These are phyloP conservation scores for Polymixis flavicincta DNA, from an alignment of 2,888 invertebrate species.

Conservation along the genomic window DNA sequence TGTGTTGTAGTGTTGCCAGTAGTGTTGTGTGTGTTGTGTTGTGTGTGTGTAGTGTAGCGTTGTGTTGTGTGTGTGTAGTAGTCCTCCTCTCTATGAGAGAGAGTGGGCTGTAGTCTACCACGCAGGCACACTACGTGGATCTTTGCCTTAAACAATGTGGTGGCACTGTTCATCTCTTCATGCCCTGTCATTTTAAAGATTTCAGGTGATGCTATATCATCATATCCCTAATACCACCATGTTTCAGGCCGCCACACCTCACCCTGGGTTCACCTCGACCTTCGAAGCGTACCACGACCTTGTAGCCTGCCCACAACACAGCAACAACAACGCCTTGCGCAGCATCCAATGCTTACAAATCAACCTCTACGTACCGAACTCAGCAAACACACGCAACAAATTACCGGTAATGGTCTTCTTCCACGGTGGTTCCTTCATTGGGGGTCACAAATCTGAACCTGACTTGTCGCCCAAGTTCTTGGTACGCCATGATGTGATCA, in stretches of 20 bases:
- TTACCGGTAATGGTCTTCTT: constrained; percentile 52
- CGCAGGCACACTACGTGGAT: too few relatives aligned
- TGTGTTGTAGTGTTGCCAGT: too few relatives aligned
- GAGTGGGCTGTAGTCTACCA: too few relatives aligned
- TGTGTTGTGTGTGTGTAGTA: too few relatives aligned
- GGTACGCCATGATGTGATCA: constrained; percentile 35
- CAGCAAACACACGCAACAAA: constrained; percentile 5
- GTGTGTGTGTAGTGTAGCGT: too few relatives aligned
- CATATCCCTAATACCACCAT: too few relatives aligned
- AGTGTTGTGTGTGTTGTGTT: too few relatives aligned
- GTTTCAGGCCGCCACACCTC: constrained; percentile 32
- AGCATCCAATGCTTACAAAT: constrained; percentile 49
- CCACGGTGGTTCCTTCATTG: constrained; percentile 42
- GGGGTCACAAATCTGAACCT: background rate
- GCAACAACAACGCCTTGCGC: constrained; percentile 3
- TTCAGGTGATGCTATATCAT: too few relatives aligned
- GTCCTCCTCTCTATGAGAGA: too few relatives aligned
- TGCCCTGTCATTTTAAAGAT: too few relatives aligned
- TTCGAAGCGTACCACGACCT: constrained; percentile 39
- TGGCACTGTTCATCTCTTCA: too few relatives aligned
- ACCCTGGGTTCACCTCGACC: constrained; percentile 30
- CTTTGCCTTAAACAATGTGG: too few relatives aligned
- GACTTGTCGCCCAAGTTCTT: constrained; percentile 28
- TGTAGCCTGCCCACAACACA: constrained; percentile 40
- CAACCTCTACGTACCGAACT: constrained; percentile 52